Conservation (phyloP, 2,113 vertebrate species). For the Oxyruncus cristatus region DNA sequence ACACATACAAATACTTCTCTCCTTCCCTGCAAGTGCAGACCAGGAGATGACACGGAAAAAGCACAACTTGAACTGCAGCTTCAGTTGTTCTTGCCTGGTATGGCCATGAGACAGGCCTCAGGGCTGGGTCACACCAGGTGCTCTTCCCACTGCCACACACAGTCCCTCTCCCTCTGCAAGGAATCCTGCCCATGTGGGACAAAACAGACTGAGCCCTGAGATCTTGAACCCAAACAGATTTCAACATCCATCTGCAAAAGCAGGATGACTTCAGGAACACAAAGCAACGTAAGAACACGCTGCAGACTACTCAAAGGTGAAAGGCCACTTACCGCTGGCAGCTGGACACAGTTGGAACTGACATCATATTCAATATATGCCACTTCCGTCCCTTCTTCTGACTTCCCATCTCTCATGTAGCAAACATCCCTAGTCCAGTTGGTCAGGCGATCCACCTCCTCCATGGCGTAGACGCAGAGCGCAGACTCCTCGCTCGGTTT, state of each 20-base stretch:
- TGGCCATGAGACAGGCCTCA: background rate
- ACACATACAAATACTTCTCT: background rate
- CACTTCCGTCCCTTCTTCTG: slow-evolving; percentile 79
- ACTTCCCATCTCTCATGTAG: slow-evolving; percentile 88
- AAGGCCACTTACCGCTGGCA: slow-evolving; percentile 85
- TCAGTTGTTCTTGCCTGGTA: background rate
- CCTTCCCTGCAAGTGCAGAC: background rate
- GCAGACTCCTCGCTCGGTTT: slow-evolving; percentile 85
- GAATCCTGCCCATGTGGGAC: background rate
- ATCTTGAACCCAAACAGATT: background rate
- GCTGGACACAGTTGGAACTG: slow-evolving; percentile 91
- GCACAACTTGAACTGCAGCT: background rate
- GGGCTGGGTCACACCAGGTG: background rate
- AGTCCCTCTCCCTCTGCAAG: background rate
- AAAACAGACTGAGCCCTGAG: background rate
- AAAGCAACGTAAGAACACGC: rapidly evolving
- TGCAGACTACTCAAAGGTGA: background rate
- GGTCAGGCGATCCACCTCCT: slow-evolving; percentile 86
- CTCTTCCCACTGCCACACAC: background rate
- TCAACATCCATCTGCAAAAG: background rate
- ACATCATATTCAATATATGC: slow-evolving; percentile 97
- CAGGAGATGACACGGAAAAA: background rate
- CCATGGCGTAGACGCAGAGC: slow-evolving; percentile 87
- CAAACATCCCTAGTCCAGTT: slow-evolving; percentile 90
- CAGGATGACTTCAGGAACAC: background rate